Conservation (phyloP, 2,888 invertebrate species). For the Strigamia crassipes region DNA sequence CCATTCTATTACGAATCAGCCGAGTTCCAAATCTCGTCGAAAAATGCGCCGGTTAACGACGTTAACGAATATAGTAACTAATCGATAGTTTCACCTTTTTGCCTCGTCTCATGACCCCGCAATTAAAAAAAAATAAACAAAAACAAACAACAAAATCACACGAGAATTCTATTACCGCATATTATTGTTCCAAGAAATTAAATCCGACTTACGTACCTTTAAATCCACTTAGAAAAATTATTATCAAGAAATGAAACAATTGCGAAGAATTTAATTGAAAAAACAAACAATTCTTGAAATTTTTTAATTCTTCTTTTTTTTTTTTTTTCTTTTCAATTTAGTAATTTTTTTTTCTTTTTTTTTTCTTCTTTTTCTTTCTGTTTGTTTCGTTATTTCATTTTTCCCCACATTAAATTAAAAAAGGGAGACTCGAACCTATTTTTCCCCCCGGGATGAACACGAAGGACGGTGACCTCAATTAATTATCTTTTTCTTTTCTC, state of each 20-base stretch:
- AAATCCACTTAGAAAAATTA: background rate
- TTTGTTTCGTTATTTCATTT: slow-evolving; percentile 2
- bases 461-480: slow-evolving; percentile 16
- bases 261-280: background rate
- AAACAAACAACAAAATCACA: background rate
- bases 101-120: background rate
- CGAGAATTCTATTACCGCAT: background rate
- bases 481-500: background rate
- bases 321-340: background rate
- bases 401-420: slow-evolving; percentile 19
- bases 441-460: background rate
- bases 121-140: background rate
- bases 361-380: background rate
- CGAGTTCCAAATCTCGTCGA: background rate
- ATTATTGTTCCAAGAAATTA: background rate
- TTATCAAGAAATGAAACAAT: background rate
- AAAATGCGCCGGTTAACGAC: background rate
- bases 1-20: background rate
- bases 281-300: background rate
- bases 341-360: background rate
- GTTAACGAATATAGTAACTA: background rate
- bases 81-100: background rate
- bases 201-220: background rate
- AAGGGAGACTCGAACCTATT: slow-evolving; percentile 3
- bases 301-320: background rate